phyloP scores from a whole-genome alignment of 2,113 vertebrate genomes.

The Ophiodon elongatus region DNA sequence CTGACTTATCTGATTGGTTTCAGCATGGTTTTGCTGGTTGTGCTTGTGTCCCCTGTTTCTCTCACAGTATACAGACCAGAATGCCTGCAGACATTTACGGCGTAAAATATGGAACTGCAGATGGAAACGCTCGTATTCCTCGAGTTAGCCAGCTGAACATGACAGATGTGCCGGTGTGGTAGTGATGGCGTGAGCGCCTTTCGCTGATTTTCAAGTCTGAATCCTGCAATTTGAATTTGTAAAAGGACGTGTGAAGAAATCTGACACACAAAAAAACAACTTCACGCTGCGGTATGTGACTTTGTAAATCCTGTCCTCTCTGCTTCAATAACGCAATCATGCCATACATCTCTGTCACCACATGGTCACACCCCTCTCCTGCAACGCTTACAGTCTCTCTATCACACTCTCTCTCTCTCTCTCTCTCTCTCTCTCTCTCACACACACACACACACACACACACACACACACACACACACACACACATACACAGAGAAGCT shows the following conservation, averaged over 20 bases:
- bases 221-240: not conserved
- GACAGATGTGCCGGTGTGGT: not conserved
- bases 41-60: conserved; percentile 10
- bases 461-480: conserved; percentile 13
- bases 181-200: not conserved
- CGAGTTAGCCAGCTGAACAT: not conserved
- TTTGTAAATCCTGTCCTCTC: conserved; percentile 70
- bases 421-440: too few relatives aligned
- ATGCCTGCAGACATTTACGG: conserved; percentile 4
- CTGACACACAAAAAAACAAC: conserved; percentile 18
- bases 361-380: conserved; percentile 72
- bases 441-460: conserved; percentile 12
- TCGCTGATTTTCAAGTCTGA: not conserved
- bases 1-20: conserved; percentile 32
- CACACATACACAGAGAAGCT: conserved; percentile 21
- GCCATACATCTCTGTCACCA: conserved; percentile 81
- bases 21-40: conserved; percentile 13
- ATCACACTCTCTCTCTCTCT: too few relatives aligned
- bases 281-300: conserved; percentile 62
- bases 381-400: conserved; percentile 64
- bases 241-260: conserved; percentile 24
- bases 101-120: conserved; percentile 4
- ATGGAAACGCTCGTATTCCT: not conserved
- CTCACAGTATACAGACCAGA: conserved; percentile 8
- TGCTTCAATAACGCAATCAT: conserved; percentile 76